Evolutionary conservation across 2,888 invertebrate species (phyloP).

Genomic region (Nephrotoma guestfalica): DNA sequence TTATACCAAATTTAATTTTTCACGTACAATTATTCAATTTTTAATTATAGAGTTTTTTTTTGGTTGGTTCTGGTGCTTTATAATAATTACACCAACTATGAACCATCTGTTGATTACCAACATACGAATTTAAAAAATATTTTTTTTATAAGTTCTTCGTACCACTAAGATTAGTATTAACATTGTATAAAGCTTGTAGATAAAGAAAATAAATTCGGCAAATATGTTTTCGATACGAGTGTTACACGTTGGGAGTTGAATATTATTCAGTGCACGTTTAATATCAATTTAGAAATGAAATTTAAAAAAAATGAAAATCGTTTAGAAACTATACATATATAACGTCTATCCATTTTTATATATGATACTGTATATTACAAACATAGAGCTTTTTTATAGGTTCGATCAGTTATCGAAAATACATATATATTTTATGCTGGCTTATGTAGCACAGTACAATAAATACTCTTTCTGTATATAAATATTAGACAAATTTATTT

Average conservation of each 20-base stretch:
- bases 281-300: neutral
- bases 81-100: neutral
- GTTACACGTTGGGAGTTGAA: neutral
- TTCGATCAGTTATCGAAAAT: neutral
- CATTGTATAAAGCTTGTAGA: neutral
- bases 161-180: neutral
- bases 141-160: neutral
- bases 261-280: neutral
- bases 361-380: neutral
- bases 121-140: neutral
- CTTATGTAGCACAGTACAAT: neutral
- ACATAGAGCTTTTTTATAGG: neutral
- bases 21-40: neutral
- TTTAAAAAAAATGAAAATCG: neutral
- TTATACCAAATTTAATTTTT: neutral
- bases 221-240: neutral
- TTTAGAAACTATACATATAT: neutral
- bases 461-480: too few relatives aligned
- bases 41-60: neutral
- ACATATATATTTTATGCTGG: neutral
- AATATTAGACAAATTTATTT: too few relatives aligned
- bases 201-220: neutral
- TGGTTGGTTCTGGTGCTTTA: neutral
- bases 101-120: neutral
- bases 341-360: neutral